Evolutionary conservation across 2,888 invertebrate genomes (phyloP), one percentile per base, ranked within the genome.

Genomic region (Rotaria magnacalcarata): DNA sequence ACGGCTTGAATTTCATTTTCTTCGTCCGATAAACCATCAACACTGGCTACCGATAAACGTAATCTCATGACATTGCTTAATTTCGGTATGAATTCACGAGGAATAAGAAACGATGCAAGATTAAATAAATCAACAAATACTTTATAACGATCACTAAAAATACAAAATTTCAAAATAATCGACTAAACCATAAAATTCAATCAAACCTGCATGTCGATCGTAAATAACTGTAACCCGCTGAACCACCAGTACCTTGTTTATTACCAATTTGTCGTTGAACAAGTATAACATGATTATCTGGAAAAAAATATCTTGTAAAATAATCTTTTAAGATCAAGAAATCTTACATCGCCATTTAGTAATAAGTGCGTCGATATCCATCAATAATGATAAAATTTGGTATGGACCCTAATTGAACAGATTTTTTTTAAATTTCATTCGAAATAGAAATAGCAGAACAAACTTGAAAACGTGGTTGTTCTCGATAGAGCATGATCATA

Each of bases 181-280:
- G 14, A 10, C 10, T 80, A n/a, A 87, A 87, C 16, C 5, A 19
- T 34, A 34, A 41, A n/a, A 47, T 16, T 56, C 21, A 16, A 56
- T 80, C 87, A 84, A 87, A 96, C 97, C 96, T 96, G 88, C 98
- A 93, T 0, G 98, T 99, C 8, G 97, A 96, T 86, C 97, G 93
- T 14, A 99, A 93, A 91, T 99, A 99, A 90, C 97, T 96, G 92
- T 99, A 98, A 0, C 99, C 99, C 0, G 97, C 96, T 11, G 97
- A 97, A 8, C 99, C 98, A 34, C 98, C 99, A 0, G 98, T 98
- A 41, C 99, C 99, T 19, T 90, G 88, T 90, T 96, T 96, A 0
- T 96, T 96, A 0, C 99, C 99, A 89, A 99, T 95, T 98, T 99
- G 99, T 89, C 98, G 93, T 92, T 98, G 97, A 47, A 99, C 99